phyloP scores from a whole-genome alignment of 2,113 vertebrate species.

The Calidris pygmaea region DNA sequence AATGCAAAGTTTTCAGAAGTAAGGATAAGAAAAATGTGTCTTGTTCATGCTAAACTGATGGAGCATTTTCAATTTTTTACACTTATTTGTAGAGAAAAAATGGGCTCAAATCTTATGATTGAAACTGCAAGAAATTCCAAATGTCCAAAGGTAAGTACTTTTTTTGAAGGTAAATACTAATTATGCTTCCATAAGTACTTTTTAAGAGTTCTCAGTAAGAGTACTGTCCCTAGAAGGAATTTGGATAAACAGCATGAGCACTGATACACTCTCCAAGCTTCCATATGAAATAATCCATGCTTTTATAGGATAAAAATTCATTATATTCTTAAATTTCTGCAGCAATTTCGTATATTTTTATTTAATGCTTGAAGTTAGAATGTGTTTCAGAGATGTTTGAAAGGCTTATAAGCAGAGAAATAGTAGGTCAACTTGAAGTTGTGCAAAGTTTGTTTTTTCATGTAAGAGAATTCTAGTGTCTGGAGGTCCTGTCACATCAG shows the following conservation, averaged over 20 bases:
- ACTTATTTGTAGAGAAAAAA: slow-evolving; percentile 83
- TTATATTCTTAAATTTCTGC: not conserved
- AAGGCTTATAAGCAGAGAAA: not conserved
- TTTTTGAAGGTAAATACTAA: not conserved
- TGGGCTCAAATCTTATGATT: slow-evolving; percentile 92
- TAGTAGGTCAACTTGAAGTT: not conserved
- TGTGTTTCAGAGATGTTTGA: not conserved
- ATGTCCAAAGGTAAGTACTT: slow-evolving; percentile 87
- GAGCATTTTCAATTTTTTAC: not conserved
- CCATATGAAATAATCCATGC: not conserved
- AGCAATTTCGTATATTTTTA: not conserved
- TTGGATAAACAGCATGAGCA: not conserved
- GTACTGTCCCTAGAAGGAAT: not conserved
- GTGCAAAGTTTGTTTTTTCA: not conserved
- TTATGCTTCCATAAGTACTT: not conserved
- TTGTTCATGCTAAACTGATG: not conserved
- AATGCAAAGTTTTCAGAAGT: not conserved
- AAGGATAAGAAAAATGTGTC: not conserved
- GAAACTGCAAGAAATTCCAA: slow-evolving; percentile 90
- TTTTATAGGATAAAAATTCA: not conserved
- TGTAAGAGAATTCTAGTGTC: not conserved
- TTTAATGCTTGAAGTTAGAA: not conserved
- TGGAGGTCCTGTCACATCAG: not conserved
- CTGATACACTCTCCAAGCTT: not conserved
- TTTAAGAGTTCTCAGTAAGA: not conserved